A percentile compares a stretch with the other conserved stretches of the same genome.
These are phyloP conservation scores for Antheraea pernyi DNA, from an alignment of 1,140 invertebrate genomes.

Conservation along the genomic window DNA sequence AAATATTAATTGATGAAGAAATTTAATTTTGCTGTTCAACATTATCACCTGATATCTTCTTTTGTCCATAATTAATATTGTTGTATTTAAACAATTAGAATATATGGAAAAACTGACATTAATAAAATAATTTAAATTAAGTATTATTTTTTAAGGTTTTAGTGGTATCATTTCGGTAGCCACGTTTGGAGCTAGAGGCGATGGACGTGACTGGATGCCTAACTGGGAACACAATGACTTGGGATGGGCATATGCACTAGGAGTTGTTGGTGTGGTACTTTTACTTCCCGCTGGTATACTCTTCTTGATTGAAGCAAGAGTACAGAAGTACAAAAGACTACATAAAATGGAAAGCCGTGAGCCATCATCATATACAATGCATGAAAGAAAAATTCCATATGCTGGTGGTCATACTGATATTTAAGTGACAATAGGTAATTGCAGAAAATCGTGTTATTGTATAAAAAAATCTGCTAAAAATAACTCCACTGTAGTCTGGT, in stretches of 20 bases:
- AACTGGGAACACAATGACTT: slow-evolving; percentile 97
- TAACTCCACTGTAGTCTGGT: too few relatives aligned
- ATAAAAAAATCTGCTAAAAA: neutral
- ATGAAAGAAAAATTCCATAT: slow-evolving; percentile 76
- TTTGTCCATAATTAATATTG: too few relatives aligned
- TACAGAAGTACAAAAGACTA: slow-evolving; percentile 85
- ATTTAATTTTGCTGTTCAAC: too few relatives aligned
- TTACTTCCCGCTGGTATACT: slow-evolving; percentile 87
- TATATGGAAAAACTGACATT: too few relatives aligned
- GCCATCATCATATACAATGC: slow-evolving; percentile 81
- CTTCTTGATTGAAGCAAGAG: slow-evolving; percentile 90
- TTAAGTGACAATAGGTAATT: slow-evolving; percentile 40
- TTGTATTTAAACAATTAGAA: too few relatives aligned
- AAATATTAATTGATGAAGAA: too few relatives aligned
- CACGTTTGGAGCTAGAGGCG: slow-evolving; percentile 92
- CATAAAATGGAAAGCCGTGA: slow-evolving; percentile 83
- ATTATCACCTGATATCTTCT: too few relatives aligned
- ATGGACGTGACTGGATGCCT: slow-evolving; percentile 97
- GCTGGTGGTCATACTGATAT: slow-evolving; percentile 80
- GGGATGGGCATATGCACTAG: slow-evolving; percentile 96
- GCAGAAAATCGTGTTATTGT: neutral
- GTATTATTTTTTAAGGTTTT: slow-evolving; percentile 79
- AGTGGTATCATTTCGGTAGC: slow-evolving; percentile 84
- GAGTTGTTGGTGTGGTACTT: slow-evolving; percentile 87
- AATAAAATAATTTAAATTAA: neutral